Conservation (phyloP, 2,113 vertebrate genomes). For the Casuarius casuarius region DNA sequence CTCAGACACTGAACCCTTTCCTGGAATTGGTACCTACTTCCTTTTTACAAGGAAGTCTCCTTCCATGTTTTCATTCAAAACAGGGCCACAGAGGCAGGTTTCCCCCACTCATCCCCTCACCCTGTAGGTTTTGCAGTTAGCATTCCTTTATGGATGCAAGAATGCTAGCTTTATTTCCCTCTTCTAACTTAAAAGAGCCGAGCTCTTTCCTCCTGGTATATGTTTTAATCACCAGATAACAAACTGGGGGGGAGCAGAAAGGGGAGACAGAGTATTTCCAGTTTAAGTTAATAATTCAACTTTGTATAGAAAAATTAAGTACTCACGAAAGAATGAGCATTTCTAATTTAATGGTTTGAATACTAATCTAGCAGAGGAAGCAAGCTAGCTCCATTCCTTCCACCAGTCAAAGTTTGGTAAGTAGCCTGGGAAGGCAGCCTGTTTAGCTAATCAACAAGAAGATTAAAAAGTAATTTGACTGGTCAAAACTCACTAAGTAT, state of each 20-base stretch:
- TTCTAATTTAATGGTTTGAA: not conserved
- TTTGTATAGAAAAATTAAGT: not conserved
- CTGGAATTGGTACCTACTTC: not conserved
- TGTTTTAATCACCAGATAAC: not conserved
- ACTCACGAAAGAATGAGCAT: not conserved
- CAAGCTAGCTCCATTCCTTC: not conserved
- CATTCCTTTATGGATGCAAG: not conserved
- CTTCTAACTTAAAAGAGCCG: not conserved
- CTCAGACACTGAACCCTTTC: not conserved
- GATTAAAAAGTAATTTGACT: not conserved
- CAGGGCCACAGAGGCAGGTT: not conserved
- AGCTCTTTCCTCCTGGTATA: not conserved
- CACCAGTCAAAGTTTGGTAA: not conserved
- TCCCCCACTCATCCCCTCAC: not conserved
- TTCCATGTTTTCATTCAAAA: constrained; percentile 5
- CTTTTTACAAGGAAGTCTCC: not conserved
- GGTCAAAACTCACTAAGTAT: not conserved
- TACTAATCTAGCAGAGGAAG: not conserved
- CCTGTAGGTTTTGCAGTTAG: not conserved
- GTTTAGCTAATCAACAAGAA: not conserved
- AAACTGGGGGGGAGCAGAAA: not conserved
- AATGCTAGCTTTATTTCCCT: not conserved
- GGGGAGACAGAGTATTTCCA: not conserved
- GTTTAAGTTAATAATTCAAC: not conserved
- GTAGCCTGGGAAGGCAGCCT: not conserved